Base-by-base conservation (phyloP, 2,797 vertebrate genomes). In the Cuniculus paca region DNA sequence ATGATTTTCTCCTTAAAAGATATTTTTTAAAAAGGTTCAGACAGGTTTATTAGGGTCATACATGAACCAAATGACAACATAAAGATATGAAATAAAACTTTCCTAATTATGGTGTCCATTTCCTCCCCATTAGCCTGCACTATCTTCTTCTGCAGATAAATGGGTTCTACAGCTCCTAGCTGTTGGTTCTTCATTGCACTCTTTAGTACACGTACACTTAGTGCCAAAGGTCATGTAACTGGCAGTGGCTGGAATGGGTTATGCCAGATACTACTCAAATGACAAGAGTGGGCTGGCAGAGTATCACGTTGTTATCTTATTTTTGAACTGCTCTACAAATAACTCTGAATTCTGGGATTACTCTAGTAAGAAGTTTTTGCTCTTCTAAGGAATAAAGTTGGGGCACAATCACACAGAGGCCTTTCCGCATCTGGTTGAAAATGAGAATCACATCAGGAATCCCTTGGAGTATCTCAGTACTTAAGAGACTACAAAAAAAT, bases 401-500 rank as follows among this genome's bases (percentile, higher is more conserved):
- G 31, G 87, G 9, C 16, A 68, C 16, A n/a, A 4, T 92, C 61
- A n/a, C 9, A 75, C 17, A 50, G 34, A 36, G 72, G 22, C 4
- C 26, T 16, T 4, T 70, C 36, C 6, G 10, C 39, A 20, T 19
- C 75, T 82, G 34, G 28, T 31, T 95, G 80, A 31, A 80, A 31
- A 13, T 34, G 74, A 68, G 4, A 74, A 65, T 24, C 26, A 2
- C 39, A 88, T 22, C n/a, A 48, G 34, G 82, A 56, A 28, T 77
- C 39, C 19, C 2, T 1, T 48, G 8, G 19, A 26, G 2, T 61
- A 4, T 50, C 86, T 89, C 14, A 45, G 24, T 78, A 12, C 61
- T 95, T 50, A 86, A 92, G 77, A 92, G 19, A 78, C 31, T 48
- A 81, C 6, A 12, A 31, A 61, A 88, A 75, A 68, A 54, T 68